phyloP scores from a whole-genome alignment of 2,888 invertebrate genomes.

The Galerucella pusilla region DNA sequence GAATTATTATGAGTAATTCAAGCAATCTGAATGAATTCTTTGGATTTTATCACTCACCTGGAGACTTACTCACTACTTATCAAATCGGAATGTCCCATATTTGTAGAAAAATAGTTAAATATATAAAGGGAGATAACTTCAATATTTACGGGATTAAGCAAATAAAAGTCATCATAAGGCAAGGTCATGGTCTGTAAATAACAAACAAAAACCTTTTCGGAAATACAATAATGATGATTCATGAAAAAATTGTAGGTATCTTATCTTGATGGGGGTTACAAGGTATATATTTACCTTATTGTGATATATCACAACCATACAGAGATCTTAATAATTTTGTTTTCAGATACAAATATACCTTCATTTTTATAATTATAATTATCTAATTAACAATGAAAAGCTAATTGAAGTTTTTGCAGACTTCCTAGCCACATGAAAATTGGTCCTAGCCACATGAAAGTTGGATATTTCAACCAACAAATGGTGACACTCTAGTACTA shows the following conservation, averaged over 20 bases:
- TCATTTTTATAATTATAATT: no score
- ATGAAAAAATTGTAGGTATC: neutral
- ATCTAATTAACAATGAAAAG: no score
- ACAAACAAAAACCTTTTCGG: slow-evolving; percentile 3
- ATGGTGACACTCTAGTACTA: no score
- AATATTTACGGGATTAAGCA: neutral
- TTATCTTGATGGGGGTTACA: neutral
- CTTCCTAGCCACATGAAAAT: no score
- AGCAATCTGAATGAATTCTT: neutral
- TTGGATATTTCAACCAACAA: no score
- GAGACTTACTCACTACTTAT: neutral
- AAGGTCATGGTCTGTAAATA: slow-evolving; percentile 6
- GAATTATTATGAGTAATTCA: no score
- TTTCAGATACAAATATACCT: neutral
- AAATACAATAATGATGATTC: neutral
- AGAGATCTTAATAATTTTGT: neutral
- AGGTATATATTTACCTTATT: neutral
- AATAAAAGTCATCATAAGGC: neutral
- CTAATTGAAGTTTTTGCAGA: no score
- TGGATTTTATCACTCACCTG: neutral
- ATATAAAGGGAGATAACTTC: neutral
- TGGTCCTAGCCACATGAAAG: no score
- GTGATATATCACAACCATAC: neutral
- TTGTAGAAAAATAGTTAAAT: neutral
- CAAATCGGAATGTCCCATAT: neutral